Base-by-base conservation (phyloP, 2,888 invertebrate genomes). In the Thecocarcelia acutangulata region DNA sequence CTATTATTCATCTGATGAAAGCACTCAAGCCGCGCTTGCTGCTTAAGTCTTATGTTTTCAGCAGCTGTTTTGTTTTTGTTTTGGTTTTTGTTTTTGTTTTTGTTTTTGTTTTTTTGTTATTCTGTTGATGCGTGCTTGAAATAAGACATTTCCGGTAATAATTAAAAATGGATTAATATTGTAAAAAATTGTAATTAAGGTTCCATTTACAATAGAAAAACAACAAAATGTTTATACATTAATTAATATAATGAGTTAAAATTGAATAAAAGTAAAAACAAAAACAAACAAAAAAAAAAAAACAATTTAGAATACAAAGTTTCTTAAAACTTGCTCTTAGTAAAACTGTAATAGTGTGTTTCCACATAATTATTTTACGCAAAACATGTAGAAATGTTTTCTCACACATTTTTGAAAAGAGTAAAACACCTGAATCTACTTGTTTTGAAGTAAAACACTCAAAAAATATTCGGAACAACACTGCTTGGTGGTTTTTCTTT, bases 141-240 rank as follows among this genome's bases (percentile, higher is more conserved):
- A 82, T 78, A 61, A 82, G 59, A 82, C 54, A 78, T 82, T 82
- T 82, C 82, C 82, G 78, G 74, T 66, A 74, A 82, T 70, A 82
- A 82, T 78, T 82, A 78, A 82, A 82, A 82, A 82, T 82, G 74
- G 58, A 78, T 82, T 82, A 78, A 48, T 72, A 66, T 70, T 75
- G 73, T 66, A 50, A 68, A 66, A 21, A 15, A 24, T 28, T 11
- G 33, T 40, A 2, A 68, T 37, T 17, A 61, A 17, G 19, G 8
- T 8, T 8, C 9, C 8, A 33, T n/a, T 24, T 13, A 64, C 12
- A 50, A 44, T 24, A 59, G 17, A 64, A 9, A 61, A 21, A 17
- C 2, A 61, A 61, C 9, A 21, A n/a, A 24, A 1, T 52, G 28
- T 21, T 52, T 72, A 72, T 37, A 11, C 1, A 3, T 48, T 48